Evolutionary conservation across 2,797 vertebrate species (phyloP).

Genomic region (Rhinella marina): DNA sequence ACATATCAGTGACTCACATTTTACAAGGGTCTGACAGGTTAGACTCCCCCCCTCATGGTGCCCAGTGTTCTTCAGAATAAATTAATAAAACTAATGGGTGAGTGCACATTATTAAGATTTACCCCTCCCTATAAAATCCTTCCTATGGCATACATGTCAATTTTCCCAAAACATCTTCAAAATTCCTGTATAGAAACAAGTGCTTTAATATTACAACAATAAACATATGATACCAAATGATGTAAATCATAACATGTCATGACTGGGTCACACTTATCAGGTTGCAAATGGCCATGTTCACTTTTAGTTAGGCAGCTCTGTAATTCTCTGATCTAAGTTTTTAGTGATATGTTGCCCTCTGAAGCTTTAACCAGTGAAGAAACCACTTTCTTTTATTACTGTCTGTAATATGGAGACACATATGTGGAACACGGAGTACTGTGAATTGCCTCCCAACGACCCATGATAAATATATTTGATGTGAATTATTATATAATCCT

Average conservation of each 20-base stretch:
- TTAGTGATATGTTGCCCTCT: not conserved
- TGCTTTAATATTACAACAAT: not conserved
- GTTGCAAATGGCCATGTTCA: not conserved
- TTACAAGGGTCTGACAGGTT: not conserved
- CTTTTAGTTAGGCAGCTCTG: not conserved
- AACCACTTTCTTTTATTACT: not conserved
- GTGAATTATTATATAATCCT: not conserved
- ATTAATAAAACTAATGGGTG: not conserved
- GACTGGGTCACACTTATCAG: not conserved
- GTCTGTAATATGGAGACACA: not conserved
- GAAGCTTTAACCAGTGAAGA: not conserved
- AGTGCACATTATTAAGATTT: not conserved
- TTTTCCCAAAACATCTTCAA: not conserved
- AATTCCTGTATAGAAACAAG: not conserved
- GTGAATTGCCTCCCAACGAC: not conserved
- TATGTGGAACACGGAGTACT: not conserved
- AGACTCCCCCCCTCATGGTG: not conserved
- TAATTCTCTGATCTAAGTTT: not conserved
- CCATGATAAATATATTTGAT: not conserved
- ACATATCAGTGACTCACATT: not conserved
- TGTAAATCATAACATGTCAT: not conserved
- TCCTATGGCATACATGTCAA: not conserved
- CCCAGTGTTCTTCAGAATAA: not conserved
- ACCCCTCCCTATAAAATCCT: not conserved
- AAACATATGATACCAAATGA: not conserved